These are phyloP conservation scores for Falco novaeseelandiae DNA, from an alignment of 2,797 vertebrate species.

Conservation along the genomic window DNA sequence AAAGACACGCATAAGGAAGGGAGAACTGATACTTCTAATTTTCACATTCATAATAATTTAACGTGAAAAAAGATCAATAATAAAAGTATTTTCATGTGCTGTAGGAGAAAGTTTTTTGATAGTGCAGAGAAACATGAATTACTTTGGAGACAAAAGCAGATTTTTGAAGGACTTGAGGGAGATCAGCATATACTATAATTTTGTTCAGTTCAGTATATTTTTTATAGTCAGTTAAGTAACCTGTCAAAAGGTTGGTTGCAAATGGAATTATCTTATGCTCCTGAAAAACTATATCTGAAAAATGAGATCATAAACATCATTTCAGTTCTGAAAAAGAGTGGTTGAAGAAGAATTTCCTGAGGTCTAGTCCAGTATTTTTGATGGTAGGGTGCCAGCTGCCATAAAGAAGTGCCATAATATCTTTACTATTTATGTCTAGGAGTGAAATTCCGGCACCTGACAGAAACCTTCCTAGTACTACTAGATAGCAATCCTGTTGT, in stretches of 20 bases:
- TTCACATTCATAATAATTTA: background rate
- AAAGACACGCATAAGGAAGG: background rate
- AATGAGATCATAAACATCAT: background rate
- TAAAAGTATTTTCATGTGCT: background rate
- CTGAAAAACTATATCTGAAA: background rate
- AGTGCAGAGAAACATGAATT: background rate
- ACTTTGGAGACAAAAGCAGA: background rate
- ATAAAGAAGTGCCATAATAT: background rate
- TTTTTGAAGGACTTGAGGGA: background rate
- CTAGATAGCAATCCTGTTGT: background rate
- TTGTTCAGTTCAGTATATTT: background rate
- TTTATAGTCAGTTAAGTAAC: background rate
- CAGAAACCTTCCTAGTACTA: background rate
- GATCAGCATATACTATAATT: accelerated
- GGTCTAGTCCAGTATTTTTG: background rate
- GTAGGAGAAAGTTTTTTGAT: background rate
- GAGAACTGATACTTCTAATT: background rate
- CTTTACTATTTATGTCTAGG: background rate
- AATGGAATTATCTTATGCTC: background rate
- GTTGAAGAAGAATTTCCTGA: background rate
- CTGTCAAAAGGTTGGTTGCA: background rate
- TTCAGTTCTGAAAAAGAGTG: background rate
- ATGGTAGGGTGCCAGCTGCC: background rate
- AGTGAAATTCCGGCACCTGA: background rate
- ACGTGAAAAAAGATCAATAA: background rate